Evolutionary conservation across 2,113 vertebrate species (phyloP).

Genomic region (Girardinichthys multiradiatus): DNA sequence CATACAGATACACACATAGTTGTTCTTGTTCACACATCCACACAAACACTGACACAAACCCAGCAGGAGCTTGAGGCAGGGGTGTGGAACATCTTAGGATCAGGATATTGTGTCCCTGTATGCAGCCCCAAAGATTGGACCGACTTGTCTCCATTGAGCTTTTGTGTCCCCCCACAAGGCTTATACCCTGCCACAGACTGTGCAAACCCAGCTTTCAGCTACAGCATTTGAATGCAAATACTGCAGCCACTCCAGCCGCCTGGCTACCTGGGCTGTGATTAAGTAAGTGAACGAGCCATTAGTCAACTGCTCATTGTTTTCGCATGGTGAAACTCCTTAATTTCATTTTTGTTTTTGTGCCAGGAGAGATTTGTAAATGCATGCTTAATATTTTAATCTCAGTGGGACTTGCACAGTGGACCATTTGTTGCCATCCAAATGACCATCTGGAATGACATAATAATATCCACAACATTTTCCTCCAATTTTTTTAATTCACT

Average conservation of each 20-base stretch:
- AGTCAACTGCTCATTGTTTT: constrained; percentile 76
- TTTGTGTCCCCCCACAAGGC: constrained; percentile 75
- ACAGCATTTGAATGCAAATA: constrained; percentile 66
- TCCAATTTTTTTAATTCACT: constrained; percentile 71
- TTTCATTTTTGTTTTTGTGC: constrained; percentile 78
- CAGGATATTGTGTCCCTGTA: constrained; percentile 47
- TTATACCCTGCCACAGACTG: constrained; percentile 41
- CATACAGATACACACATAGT: constrained; percentile 1
- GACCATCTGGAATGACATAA: constrained; percentile 80
- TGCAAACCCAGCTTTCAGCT: constrained; percentile 28
- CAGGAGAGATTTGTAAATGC: constrained; percentile 79
- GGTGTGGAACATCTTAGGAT: constrained; percentile 35
- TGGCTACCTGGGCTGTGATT: constrained; percentile 72
- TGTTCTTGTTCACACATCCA: neutral
- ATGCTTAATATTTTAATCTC: constrained; percentile 79
- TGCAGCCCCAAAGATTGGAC: constrained; percentile 49
- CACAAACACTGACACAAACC: constrained; percentile 7
- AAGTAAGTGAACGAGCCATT: constrained; percentile 71
- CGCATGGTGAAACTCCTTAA: constrained; percentile 74
- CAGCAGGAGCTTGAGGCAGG: constrained; percentile 19
- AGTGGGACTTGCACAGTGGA: constrained; percentile 67
- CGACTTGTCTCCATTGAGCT: constrained; percentile 32
- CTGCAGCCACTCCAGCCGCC: constrained; percentile 37
- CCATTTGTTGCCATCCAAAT: constrained; percentile 77
- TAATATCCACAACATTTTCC: constrained; percentile 61